phyloP scores from a whole-genome alignment of 2,113 vertebrate species.

The Acrocephalus arundinaceus region DNA sequence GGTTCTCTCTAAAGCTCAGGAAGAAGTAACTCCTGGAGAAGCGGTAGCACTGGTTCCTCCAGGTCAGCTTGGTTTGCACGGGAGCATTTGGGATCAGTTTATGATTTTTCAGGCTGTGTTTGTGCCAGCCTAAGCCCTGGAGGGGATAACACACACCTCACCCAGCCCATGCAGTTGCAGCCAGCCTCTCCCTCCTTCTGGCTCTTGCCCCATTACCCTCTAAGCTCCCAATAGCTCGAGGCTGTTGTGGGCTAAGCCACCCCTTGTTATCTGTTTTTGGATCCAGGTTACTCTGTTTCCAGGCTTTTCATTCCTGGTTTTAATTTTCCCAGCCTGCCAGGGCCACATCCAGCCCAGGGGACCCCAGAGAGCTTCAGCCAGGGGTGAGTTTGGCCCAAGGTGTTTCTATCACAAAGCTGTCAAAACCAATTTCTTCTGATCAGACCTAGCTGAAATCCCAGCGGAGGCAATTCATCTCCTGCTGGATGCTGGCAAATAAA shows the following conservation, averaged over 20 bases:
- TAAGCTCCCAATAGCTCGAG: not conserved
- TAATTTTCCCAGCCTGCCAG: not conserved
- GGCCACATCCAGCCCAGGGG: not conserved
- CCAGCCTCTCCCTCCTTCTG: not conserved
- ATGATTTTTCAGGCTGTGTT: not conserved
- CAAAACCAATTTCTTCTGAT: conserved; percentile 28
- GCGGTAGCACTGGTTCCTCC: not conserved
- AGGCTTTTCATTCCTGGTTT: not conserved
- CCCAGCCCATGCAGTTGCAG: not conserved
- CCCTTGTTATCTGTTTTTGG: not conserved
- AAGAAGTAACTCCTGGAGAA: not conserved
- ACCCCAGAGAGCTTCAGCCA: not conserved
- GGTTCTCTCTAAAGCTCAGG: not conserved
- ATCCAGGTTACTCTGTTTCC: not conserved
- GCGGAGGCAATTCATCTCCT: not conserved
- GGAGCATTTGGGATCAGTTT: not conserved
- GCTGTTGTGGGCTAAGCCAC: not conserved
- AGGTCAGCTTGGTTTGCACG: fast-evolving
- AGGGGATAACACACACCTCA: not conserved
- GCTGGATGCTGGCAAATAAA: conserved; percentile 9
- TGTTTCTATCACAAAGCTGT: conserved; percentile 23
- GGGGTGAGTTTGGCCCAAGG: not conserved
- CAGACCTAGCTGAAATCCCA: not conserved
- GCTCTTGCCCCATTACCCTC: not conserved
- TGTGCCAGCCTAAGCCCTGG: not conserved